Base-by-base conservation (phyloP, 92 coral and sea anemone species). In the Siderastrea radians region DNA sequence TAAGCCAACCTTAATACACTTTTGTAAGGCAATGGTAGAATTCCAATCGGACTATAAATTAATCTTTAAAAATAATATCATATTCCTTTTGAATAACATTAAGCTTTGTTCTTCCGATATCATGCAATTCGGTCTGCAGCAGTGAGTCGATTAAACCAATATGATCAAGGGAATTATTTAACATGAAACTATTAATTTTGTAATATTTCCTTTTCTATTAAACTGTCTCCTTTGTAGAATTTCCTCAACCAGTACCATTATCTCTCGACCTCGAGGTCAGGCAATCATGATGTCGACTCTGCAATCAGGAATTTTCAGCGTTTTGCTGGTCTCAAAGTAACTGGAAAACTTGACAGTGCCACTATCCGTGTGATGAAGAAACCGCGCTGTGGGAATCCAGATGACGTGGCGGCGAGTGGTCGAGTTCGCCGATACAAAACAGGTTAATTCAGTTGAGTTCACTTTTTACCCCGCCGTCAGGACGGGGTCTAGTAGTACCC, bases 371-470 rank as follows among this genome's bases (percentile, higher is more conserved):
- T 82, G 87, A 95, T 95, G 85, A 89, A 89, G 68, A 88, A 49
- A 75, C 95, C 98, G 3, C 82, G 98, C 55, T 95, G 98, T 58
- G 95, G 94, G 16, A 72, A 90, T 68, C 94, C 98, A 15, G 96
- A 95, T 67, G 80, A 89, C 65, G 98, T 66, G 17, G 94, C 88
- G 19, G 78, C 71, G 2, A 87, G 89, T 16, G 55, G 73, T 15
- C 81, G 90, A 57, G 66, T 89, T 9, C 88, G 95, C 3, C 89
- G 96, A 7, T 93, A 82, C 83, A 87, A 79, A 52, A 90, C 93
- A 48, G 84, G 87, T 26, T 45, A 72, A 8, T 13, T 6, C 4
- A 44, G 44, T 16, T 63, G 38, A 26, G 38, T 26, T 26, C 38
- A 26, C 38, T 26, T 26, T 26, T 26, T n/a, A n/a, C n/a, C n/a